Evolutionary conservation across 2,113 vertebrate species (phyloP).

Genomic region (Uria lomvia): DNA sequence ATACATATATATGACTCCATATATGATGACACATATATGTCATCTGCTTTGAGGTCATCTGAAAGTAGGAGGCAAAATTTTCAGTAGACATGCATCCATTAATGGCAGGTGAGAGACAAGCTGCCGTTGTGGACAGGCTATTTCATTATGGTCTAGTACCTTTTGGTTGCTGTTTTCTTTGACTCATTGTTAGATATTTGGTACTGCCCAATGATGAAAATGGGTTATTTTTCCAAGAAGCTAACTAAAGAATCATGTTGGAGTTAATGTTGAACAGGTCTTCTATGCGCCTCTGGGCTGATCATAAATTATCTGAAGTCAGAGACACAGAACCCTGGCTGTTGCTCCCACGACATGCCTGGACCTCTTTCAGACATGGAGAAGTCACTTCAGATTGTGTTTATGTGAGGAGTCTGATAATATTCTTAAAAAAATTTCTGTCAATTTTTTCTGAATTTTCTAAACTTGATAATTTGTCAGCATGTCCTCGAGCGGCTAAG

Average conservation of each 20-base stretch:
- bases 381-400: not conserved
- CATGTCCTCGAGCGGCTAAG: constrained; percentile 78
- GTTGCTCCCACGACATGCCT: not conserved
- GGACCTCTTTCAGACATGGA: not conserved
- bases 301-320: not conserved
- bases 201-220: not conserved
- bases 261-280: not conserved
- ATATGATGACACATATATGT: not conserved
- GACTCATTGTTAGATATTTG: not conserved
- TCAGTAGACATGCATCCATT: not conserved
- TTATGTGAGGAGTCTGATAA: not conserved
- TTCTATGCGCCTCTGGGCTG: not conserved
- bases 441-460: not conserved
- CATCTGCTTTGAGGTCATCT: not conserved
- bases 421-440: not conserved
- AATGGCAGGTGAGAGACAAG: not conserved
- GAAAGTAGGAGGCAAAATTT: not conserved
- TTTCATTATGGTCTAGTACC: not conserved
- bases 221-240: not conserved
- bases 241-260: not conserved
- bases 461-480: constrained; percentile 61
- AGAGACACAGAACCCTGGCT: not conserved
- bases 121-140: not conserved
- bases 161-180: not conserved
- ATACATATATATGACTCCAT: not conserved